phyloP scores from a whole-genome alignment of 2,113 vertebrate species.

The Struthio camelus region DNA sequence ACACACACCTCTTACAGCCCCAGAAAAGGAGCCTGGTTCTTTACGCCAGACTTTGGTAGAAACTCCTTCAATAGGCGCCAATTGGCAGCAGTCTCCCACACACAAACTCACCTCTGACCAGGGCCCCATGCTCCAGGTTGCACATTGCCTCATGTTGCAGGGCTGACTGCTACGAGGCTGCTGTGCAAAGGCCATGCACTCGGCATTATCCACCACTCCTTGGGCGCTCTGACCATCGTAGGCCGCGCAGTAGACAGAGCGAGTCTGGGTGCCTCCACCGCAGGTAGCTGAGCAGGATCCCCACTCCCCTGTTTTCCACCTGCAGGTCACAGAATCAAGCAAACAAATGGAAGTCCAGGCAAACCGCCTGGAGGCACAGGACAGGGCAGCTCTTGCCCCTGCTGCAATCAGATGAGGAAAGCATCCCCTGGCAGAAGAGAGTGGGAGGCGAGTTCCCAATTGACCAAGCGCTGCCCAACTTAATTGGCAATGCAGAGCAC shows the following conservation, averaged over 20 bases:
- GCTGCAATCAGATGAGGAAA: background rate
- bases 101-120: constrained; percentile 84
- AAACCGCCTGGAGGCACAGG: background rate
- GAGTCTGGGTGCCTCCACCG: constrained; percentile 87
- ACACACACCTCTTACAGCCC: background rate
- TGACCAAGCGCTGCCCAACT: background rate
- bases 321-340: constrained; percentile 56
- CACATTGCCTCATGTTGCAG: constrained; percentile 85
- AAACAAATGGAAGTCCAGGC: background rate
- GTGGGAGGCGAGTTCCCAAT: background rate
- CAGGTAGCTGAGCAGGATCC: constrained; percentile 86
- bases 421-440: background rate
- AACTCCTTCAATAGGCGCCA: background rate
- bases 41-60: background rate
- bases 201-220: constrained; percentile 74
- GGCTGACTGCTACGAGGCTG: constrained; percentile 83
- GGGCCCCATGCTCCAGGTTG: constrained; percentile 73
- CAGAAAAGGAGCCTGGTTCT: background rate
- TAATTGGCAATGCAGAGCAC: background rate
- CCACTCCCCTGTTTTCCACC: constrained; percentile 91
- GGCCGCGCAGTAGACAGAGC: constrained; percentile 84
- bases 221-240: constrained; percentile 76
- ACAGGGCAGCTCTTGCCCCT: background rate
- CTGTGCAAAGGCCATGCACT: constrained; percentile 79
- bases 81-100: background rate